Evolutionary conservation across 2,888 invertebrate genomes (phyloP).

Genomic region (Cryptophagus acutangulus): DNA sequence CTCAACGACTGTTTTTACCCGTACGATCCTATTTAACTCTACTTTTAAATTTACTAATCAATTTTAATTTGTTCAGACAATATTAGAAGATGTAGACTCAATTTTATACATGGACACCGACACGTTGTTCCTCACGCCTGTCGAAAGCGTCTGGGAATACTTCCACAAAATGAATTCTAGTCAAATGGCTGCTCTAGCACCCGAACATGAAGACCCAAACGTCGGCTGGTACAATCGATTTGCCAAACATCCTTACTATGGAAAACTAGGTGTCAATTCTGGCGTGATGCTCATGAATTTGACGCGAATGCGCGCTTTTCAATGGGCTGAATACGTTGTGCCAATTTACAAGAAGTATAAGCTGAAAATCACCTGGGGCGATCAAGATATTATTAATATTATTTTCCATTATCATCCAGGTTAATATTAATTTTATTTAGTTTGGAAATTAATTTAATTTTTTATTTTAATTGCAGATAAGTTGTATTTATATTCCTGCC

Average conservation of each 20-base stretch:
- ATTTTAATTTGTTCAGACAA: conserved; percentile 55
- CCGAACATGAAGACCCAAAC: conserved; percentile 89
- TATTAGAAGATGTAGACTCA: conserved; percentile 74
- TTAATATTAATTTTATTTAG: conserved; percentile 35
- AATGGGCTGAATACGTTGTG: conserved; percentile 79
- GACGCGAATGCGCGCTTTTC: conserved; percentile 79
- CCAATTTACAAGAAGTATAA: conserved; percentile 83
- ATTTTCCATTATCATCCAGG: conserved; percentile 80
- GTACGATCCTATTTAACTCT: conserved; percentile 50
- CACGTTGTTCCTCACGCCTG: conserved; percentile 78
- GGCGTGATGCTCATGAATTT: conserved; percentile 98
- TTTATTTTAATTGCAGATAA: conserved; percentile 54
- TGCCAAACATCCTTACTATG: conserved; percentile 92
- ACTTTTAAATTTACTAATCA: conserved; percentile 2
- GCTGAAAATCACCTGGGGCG: conserved; percentile 90
- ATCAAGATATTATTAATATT: conserved; percentile 92
- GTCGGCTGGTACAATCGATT: conserved; percentile 95
- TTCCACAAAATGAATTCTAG: conserved; percentile 76
- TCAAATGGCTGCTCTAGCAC: conserved; percentile 82
- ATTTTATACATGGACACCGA: conserved; percentile 92
- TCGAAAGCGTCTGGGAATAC: conserved; percentile 77
- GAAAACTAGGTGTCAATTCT: conserved; percentile 85
- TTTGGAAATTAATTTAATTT: conserved; percentile 3
- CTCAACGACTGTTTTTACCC: conserved; percentile 88
- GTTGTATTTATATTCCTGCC: conserved; percentile 74